A percentile compares a stretch with the other conserved stretches of the same genome.
Conservation (phyloP, 2,888 invertebrate genomes). For the Cephus sareptanus region DNA sequence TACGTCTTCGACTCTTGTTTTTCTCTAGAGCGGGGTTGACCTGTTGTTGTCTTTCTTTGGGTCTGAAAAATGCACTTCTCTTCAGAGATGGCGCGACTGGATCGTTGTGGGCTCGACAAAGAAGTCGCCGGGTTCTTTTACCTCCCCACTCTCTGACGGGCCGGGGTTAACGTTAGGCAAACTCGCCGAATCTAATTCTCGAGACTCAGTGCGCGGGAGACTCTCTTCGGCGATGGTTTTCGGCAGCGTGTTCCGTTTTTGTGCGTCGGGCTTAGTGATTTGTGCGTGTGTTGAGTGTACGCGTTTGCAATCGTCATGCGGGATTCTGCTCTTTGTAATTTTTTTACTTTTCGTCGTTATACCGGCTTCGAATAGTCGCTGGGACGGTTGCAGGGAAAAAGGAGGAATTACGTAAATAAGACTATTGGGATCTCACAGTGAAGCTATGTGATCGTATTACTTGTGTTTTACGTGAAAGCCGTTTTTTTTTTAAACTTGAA, state of each 20-base stretch:
- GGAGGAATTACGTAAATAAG: neutral
- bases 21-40: neutral
- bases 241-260: neutral
- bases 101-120: neutral
- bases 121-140: neutral
- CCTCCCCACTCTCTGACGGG: conserved; percentile 6
- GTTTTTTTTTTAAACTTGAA: neutral
- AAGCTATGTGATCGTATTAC: neutral
- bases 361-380: neutral
- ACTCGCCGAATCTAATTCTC: conserved; percentile 22
- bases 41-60: neutral
- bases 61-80: neutral
- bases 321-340: neutral
- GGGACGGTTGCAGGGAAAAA: neutral
- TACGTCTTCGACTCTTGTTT: neutral
- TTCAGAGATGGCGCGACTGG: conserved; percentile 3
- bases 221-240: conserved; percentile 12
- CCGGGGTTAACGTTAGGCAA: conserved; percentile 28
- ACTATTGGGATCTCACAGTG: neutral
- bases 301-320: neutral
- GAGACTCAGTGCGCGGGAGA: conserved; percentile 20
- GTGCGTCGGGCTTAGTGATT: neutral
- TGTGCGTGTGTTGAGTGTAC: neutral
- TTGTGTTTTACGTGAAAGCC: neutral
- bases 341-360: neutral